Percentiles rank a stretch among this genome's conserved stretches.
These are phyloP conservation scores for Peromyscus melanophrys DNA, from an alignment of 2,797 vertebrate species.

Conservation along the genomic window DNA sequence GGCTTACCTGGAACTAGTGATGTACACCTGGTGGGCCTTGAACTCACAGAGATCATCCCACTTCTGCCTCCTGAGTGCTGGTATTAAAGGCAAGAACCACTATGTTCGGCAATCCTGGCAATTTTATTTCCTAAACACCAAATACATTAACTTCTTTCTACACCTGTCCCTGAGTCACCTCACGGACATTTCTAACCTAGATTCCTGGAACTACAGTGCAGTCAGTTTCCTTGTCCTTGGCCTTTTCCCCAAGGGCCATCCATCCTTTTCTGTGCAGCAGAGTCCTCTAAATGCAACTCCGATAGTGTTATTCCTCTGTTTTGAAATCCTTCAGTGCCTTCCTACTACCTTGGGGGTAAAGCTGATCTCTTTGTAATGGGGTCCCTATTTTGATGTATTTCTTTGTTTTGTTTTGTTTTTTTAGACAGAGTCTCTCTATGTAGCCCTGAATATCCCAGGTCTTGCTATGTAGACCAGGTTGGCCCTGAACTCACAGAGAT, in stretches of 20 bases:
- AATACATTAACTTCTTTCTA: not conserved
- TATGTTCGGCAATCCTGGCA: not conserved
- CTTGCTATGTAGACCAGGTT: not conserved
- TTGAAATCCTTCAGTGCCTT: not conserved
- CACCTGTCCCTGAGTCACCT: not conserved
- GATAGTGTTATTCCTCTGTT: not conserved
- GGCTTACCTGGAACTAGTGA: not conserved
- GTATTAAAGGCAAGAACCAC: not conserved
- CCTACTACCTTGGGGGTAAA: not conserved
- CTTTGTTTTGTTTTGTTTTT: not conserved
- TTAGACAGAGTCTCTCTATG: not conserved
- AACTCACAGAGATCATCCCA: not conserved
- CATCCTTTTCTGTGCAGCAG: not conserved
- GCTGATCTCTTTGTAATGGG: not conserved
- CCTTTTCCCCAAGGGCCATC: not conserved
- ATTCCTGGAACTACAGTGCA: not conserved
- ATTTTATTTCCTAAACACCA: conserved; percentile 4
- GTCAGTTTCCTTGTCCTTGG: conserved; percentile 16
- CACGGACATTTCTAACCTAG: not conserved
- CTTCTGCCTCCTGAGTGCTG: not conserved
- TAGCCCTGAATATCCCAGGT: not conserved
- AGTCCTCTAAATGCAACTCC: conserved; percentile 30
- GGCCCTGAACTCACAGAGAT: not conserved
- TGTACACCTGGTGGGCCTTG: not conserved
- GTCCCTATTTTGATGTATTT: not conserved